A percentile compares a stretch with the other conserved stretches of the same genome.
phyloP scores from a whole-genome alignment of 2,113 vertebrate species.

The Gracilinanus agilis region DNA sequence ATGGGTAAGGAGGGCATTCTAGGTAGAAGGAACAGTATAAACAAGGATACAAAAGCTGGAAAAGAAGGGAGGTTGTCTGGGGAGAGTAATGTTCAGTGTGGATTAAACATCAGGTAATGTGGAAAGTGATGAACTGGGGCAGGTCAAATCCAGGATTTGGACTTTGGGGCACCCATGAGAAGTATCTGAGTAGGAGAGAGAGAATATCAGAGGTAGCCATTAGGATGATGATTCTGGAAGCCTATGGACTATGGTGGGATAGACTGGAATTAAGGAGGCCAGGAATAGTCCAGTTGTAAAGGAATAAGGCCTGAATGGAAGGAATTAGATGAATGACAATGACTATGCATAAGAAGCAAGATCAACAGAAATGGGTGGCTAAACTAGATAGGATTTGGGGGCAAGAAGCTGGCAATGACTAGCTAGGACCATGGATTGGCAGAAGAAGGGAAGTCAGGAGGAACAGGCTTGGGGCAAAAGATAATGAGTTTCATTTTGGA shows the following conservation, averaged over 20 bases:
- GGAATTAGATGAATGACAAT: neutral
- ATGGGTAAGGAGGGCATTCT: neutral
- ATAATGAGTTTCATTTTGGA: too few relatives aligned
- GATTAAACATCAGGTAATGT: neutral
- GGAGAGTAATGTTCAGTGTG: neutral
- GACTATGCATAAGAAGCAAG: neutral
- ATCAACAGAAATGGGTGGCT: neutral
- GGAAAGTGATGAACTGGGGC: neutral
- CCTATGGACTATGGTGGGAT: neutral
- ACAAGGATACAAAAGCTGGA: neutral
- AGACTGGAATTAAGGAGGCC: neutral
- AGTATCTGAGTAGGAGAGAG: neutral
- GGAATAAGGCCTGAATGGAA: neutral
- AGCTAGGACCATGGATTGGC: neutral
- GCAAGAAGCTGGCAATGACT: neutral
- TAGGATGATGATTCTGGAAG: neutral
- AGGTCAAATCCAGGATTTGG: neutral
- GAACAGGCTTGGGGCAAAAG: neutral
- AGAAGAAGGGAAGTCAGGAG: neutral
- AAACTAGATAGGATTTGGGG: neutral
- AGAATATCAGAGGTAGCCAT: neutral
- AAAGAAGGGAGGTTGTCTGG: neutral
- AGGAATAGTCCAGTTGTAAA: neutral
- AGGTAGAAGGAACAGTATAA: neutral
- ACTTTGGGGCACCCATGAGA: neutral